Evolutionary conservation across 2,113 vertebrate genomes (phyloP), one percentile per base, ranked within the genome.

Genomic region (Pollachius pollachius): DNA sequence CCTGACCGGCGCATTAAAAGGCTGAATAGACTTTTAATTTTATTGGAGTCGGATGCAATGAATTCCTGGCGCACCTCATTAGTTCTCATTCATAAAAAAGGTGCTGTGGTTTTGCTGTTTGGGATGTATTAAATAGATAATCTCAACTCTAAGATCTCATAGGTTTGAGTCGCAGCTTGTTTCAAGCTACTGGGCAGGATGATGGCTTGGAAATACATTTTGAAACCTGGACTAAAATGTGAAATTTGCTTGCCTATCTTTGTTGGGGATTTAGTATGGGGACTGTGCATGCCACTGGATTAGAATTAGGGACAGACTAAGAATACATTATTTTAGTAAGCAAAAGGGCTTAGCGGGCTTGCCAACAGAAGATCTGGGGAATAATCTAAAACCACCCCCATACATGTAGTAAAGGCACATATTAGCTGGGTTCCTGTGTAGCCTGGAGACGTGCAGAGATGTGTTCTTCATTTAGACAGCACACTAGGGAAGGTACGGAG

Each of bases 281-380:
- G 70, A 27, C 64, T 67, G 37, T 54, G 23, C 1, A 19, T 25
- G 17, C 30, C 16, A 25, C 52, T 65, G 5, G 9, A 59, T 69
- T 59, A 15, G 13, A 65, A 1, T 63, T 65, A 65, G 65, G 15
- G 21, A 13, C 66, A 27, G 52, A 70, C 74, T 59, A 16, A 37
- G 23, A 57, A 65, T 65, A 73, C 54, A 30, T 37, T 17, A 23
- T 66, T 73, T 58, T 17, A 16, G 19, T 37, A 2, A 68, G 13
- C 11, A 56, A 70, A 62, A 62, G 52, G n/a, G 19, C 67, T 65
- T 27, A 52, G 62, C 37, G 37, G 23, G 57, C 62, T 21, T 66
- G 62, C 62, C 62, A 75, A 60, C 59, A 54, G 52, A 64, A 25
- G 19, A 76, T 73, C 65, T 71, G 62, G 58, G 61, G 65, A 71